Evolutionary conservation across 1,140 invertebrate genomes (phyloP), one percentile per base, ranked within the genome.

Genomic region (Rhyacophila brunnea): DNA sequence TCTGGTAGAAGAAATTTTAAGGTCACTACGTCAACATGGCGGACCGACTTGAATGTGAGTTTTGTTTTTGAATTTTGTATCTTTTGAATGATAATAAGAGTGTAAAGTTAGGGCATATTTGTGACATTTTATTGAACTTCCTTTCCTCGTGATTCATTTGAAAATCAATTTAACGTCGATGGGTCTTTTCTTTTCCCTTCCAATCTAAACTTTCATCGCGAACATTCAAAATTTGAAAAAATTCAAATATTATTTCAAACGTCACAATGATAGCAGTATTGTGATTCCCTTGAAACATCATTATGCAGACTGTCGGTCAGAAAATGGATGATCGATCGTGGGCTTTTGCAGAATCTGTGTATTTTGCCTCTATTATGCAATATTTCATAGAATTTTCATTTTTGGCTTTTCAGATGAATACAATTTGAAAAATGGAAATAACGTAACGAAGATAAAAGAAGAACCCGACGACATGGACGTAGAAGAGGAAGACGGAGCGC

Each of bases 1-100:
- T 58, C 55, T 58, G 40, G 55, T 47, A 35, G 23, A 17, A 50
- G 34, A 28, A 15, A 20, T 45, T 50, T 15, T 34, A 50, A 58
- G 55, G 57, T 53, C 70, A 72, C 70, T 69, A 81, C 75, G 77
- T 81, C 82, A 88, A 87, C 77, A 88, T 88, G 86, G 86, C 86
- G 80, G 85, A 87, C 80, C 77, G 81, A 80, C 82, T 85, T 81
- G 84, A 87, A 86, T 87, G 85, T 87, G 80, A 86, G 84, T 86
- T 73, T 75, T 66, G 52, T 59, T 64, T 64, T 59, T 44, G 59
- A 64, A 46, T 64, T 64, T 64, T 56, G 51, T 54, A 63, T 36
- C 11, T 48, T 57, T 40, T 32, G 54, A 28, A 28, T 28, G 23
- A 28, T 9, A 28, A 5, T 28, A 5, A 5, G 3, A 28, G 23